Evolutionary conservation across 2,113 vertebrate species (phyloP).

Genomic region (Charadrius vociferus): DNA sequence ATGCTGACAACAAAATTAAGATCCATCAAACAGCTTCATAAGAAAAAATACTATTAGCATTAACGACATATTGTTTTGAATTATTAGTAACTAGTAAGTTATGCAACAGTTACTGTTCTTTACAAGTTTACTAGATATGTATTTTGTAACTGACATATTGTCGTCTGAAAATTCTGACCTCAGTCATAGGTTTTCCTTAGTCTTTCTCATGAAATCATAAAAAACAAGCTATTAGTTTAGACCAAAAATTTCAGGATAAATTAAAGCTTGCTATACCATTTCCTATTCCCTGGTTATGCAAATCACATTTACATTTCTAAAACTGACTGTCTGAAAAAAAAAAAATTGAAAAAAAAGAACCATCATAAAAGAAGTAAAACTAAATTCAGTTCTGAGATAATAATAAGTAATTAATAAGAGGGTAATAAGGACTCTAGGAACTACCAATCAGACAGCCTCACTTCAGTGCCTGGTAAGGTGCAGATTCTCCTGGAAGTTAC

Average conservation of each 20-base stretch:
- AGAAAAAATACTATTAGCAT: neutral
- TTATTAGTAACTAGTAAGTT: fast-evolving
- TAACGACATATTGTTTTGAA: neutral
- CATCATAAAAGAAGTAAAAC: neutral
- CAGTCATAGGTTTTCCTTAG: neutral
- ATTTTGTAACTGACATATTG: neutral
- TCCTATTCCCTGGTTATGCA: neutral
- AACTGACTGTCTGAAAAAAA: neutral
- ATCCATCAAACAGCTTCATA: neutral
- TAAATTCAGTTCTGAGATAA: neutral
- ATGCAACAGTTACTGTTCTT: neutral
- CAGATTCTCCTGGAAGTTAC: neutral
- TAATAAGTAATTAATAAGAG: neutral
- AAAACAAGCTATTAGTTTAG: neutral
- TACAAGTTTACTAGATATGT: neutral
- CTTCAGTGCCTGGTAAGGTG: neutral
- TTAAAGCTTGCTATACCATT: neutral
- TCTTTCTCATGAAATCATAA: neutral
- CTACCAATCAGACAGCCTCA: neutral
- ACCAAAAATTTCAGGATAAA: neutral
- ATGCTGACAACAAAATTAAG: neutral
- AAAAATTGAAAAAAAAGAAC: neutral
- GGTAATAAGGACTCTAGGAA: neutral
- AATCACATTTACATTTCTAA: neutral
- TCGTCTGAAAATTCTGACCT: neutral